phyloP scores from a whole-genome alignment of 2,113 vertebrate genomes.

The Stigmatopora argus region DNA sequence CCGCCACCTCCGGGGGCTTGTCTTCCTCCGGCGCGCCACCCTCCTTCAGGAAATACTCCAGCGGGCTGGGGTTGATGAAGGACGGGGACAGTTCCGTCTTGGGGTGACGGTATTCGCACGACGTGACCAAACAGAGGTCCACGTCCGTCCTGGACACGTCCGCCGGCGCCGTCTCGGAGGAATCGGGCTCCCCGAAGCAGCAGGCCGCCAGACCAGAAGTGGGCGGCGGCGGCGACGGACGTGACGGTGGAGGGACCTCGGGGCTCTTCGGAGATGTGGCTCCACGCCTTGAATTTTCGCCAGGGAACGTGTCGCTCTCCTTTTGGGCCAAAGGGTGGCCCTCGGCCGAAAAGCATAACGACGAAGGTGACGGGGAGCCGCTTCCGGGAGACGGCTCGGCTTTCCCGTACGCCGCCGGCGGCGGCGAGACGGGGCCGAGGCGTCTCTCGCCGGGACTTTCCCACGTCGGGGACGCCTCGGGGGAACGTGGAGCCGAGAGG shows the following conservation, averaged over 20 bases:
- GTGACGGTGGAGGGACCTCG: slow-evolving; percentile 49
- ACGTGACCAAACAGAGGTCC: slow-evolving; percentile 87
- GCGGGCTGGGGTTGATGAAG: slow-evolving; percentile 93
- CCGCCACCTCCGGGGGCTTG: slow-evolving; percentile 75
- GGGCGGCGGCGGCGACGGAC: slow-evolving; percentile 49
- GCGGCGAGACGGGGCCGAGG: slow-evolving; percentile 36
- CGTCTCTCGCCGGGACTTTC: slow-evolving; percentile 34
- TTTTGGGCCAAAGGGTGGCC: slow-evolving; percentile 41
- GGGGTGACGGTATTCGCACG: slow-evolving; percentile 90
- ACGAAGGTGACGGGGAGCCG: slow-evolving; percentile 44
- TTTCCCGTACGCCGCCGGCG: slow-evolving; percentile 32
- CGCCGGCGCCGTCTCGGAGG: slow-evolving; percentile 64
- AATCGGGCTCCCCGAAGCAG: slow-evolving; percentile 60
- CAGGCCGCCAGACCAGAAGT: slow-evolving; percentile 39
- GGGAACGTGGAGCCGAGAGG: slow-evolving; percentile 59
- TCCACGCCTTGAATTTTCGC: slow-evolving; percentile 70
- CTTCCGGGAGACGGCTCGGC: slow-evolving; percentile 45
- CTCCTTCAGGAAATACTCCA: slow-evolving; percentile 90
- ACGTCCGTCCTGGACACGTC: slow-evolving; percentile 81
- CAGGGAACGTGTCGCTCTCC: slow-evolving; percentile 63
- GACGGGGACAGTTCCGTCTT: slow-evolving; percentile 95
- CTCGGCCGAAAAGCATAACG: slow-evolving; percentile 27
- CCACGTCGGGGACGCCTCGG: slow-evolving; percentile 62
- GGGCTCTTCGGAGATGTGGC: slow-evolving; percentile 67
- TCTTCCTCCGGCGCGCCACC: slow-evolving; percentile 75